These are phyloP conservation scores for Caenorhabditis briggsae DNA, from an alignment of 1,140 invertebrate species.

Conservation along the genomic window DNA sequence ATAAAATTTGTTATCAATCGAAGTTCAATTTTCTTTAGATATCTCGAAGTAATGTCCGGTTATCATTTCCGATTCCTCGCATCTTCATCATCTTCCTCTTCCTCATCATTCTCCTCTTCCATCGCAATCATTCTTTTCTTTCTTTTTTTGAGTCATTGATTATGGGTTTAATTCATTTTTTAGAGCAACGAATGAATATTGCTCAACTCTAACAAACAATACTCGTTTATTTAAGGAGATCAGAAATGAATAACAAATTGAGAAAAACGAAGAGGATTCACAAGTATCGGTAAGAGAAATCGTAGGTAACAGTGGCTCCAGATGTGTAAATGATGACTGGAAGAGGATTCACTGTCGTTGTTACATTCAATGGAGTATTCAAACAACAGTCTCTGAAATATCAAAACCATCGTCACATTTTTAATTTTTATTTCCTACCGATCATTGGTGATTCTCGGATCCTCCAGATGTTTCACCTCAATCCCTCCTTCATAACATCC, in stretches of 20 bases:
- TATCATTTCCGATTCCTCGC: constrained; percentile 57
- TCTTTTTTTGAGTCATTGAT: constrained; percentile 52
- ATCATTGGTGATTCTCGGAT: constrained; percentile 36
- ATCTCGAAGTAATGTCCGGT: constrained; percentile 62
- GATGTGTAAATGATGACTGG: constrained; percentile 29
- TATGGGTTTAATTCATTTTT: constrained; percentile 20
- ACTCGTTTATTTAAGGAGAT: constrained; percentile 45
- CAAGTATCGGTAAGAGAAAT: constrained; percentile 31
- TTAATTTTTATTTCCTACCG: not conserved
- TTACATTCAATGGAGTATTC: constrained; percentile 22
- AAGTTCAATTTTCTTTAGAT: constrained; percentile 31
- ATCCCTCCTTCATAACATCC: constrained; percentile 47
- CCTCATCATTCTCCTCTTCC: constrained; percentile 1
- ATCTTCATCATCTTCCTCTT: constrained; percentile 7
- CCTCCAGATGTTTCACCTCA: constrained; percentile 30
- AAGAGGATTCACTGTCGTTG: constrained; percentile 24
- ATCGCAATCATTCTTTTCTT: constrained; percentile 51
- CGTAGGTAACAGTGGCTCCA: constrained; percentile 16
- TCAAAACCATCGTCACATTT: not conserved
- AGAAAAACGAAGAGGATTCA: not conserved
- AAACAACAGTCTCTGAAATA: constrained; percentile 36
- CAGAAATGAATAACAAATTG: not conserved
- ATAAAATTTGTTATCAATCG: not conserved
- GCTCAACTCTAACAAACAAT: constrained; percentile 9
- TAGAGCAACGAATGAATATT: constrained; percentile 47